Percentiles rank a stretch among this genome's conserved stretches.
Evolutionary conservation across 2,797 vertebrate species (phyloP).

Genomic region (Phalloptychus januarius): DNA sequence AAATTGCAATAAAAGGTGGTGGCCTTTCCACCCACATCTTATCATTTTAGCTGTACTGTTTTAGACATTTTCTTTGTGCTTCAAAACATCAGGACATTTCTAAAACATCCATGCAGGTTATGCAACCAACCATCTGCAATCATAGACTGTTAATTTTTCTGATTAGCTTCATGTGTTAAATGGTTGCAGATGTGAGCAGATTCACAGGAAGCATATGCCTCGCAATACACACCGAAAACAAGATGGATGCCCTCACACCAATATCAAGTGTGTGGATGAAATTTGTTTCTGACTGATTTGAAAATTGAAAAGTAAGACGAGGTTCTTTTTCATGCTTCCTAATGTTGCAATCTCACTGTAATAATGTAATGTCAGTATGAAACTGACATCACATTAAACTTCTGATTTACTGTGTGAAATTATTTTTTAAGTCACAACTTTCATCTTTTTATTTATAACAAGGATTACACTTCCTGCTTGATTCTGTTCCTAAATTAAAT

Average conservation of each 20-base stretch:
- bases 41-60: slow-evolving; percentile 14
- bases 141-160: slow-evolving; percentile 52
- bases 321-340: slow-evolving; percentile 19
- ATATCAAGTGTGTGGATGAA: background rate
- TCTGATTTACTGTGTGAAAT: slow-evolving; percentile 13
- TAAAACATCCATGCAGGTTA: slow-evolving; percentile 30
- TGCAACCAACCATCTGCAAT: slow-evolving; percentile 35
- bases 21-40: background rate
- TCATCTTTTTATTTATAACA: slow-evolving; percentile 19
- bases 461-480: background rate
- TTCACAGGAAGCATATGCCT: background rate
- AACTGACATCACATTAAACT: slow-evolving; percentile 1
- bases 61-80: background rate
- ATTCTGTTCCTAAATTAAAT: slow-evolving; percentile 8
- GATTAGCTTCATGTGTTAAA: slow-evolving; percentile 67
- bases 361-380: slow-evolving; percentile 54
- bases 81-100: background rate
- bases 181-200: slow-evolving; percentile 31
- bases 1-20: background rate
- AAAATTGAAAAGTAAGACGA: slow-evolving; percentile 18
- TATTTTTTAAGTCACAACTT: slow-evolving; percentile 23
- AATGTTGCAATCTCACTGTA: slow-evolving; percentile 37
- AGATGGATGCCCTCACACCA: slow-evolving; percentile 21
- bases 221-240: slow-evolving; percentile 2
- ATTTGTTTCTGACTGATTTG: slow-evolving; percentile 21